These are phyloP conservation scores for Enoplosus armatus DNA, from an alignment of 2,797 vertebrate species.

Conservation along the genomic window DNA sequence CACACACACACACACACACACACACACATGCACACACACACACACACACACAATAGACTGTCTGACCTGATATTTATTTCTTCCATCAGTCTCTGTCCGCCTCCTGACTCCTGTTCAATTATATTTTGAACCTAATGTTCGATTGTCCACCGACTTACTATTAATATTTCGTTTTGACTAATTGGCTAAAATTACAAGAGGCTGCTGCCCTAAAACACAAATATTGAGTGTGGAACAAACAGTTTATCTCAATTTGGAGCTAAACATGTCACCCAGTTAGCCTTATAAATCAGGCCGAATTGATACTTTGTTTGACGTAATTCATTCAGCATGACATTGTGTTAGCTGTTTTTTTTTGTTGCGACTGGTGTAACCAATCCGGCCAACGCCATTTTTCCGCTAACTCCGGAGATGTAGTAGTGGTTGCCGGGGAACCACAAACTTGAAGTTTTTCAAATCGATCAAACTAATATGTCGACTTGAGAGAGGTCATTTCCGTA, in stretches of 20 bases:
- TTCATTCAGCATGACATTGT: background rate
- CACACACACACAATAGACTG: background rate
- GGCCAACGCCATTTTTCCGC: background rate
- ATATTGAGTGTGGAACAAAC: background rate
- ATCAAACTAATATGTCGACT: too few species aligned
- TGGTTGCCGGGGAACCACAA: background rate
- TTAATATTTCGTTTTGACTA: background rate
- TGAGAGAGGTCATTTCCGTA: background rate
- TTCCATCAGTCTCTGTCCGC: background rate
- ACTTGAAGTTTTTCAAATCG: too few species aligned
- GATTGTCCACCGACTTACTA: background rate
- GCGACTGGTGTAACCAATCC: background rate
- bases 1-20: background rate
- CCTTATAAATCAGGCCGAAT: background rate
- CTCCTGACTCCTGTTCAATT: background rate
- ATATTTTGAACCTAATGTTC: background rate
- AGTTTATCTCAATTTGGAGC: background rate
- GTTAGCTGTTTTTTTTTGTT: too few species aligned
- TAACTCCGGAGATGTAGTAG: background rate
- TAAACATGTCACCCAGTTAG: background rate
- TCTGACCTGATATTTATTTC: background rate
- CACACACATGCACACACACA: background rate
- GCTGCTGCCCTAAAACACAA: background rate
- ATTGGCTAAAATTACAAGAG: too few species aligned
- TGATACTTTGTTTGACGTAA: background rate